phyloP scores from a whole-genome alignment of 2,113 vertebrate genomes.

The Coptodon rendalli region DNA sequence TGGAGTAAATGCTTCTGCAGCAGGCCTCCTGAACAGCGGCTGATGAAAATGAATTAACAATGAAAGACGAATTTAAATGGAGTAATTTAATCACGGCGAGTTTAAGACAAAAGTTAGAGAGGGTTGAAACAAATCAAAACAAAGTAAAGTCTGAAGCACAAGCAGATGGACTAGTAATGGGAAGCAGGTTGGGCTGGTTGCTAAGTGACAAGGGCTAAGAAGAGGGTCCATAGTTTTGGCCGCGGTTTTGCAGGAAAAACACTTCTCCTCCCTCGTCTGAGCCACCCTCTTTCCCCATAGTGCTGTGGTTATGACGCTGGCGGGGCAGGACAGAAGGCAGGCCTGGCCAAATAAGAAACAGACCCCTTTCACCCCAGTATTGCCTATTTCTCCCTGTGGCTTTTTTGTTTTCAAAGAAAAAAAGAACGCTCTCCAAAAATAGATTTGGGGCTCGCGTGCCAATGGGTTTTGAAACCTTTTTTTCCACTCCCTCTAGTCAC shows the following conservation, averaged over 20 bases:
- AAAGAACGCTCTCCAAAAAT: slow-evolving; percentile 73
- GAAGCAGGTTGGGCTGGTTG: slow-evolving; percentile 67
- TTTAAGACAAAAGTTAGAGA: slow-evolving; percentile 45
- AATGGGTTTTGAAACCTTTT: slow-evolving; percentile 70
- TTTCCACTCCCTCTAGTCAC: slow-evolving; percentile 76
- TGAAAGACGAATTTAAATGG: slow-evolving; percentile 14
- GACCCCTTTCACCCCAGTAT: slow-evolving; percentile 70
- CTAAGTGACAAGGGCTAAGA: slow-evolving; percentile 71
- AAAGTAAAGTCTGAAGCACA: slow-evolving; percentile 57
- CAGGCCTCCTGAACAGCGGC: slow-evolving; percentile 8
- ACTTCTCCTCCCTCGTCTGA: slow-evolving; percentile 62
- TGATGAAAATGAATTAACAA: slow-evolving; percentile 51
- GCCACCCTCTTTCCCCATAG: slow-evolving; percentile 51
- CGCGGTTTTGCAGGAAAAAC: slow-evolving; percentile 63
- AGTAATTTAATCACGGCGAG: slow-evolving; percentile 48
- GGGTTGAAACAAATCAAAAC: slow-evolving; percentile 62
- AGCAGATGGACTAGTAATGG: slow-evolving; percentile 70
- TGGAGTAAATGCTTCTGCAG: slow-evolving; percentile 10
- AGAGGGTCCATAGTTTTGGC: slow-evolving; percentile 61
- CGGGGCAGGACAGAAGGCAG: slow-evolving; percentile 66
- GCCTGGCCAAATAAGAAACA: slow-evolving; percentile 77
- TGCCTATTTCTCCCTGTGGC: slow-evolving; percentile 71
- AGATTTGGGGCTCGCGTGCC: slow-evolving; percentile 76
- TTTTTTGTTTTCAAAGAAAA: slow-evolving; percentile 68
- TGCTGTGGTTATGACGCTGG: slow-evolving; percentile 67